Percentiles rank a stretch among this genome's conserved stretches.
phyloP scores from a whole-genome alignment of 2,797 vertebrate genomes.

The Squalus acanthias region DNA sequence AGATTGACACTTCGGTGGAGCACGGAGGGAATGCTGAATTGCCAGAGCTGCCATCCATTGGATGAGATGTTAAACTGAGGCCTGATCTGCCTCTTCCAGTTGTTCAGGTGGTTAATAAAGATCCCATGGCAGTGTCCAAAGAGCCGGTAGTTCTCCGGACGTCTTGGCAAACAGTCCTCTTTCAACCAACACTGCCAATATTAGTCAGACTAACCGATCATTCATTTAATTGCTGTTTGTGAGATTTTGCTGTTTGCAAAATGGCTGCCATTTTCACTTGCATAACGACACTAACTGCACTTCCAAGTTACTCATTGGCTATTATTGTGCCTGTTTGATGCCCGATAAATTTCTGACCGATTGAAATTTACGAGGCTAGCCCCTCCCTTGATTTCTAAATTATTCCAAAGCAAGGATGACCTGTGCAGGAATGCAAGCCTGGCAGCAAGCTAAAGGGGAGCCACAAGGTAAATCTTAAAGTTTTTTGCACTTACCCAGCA shows the following conservation, averaged over 20 bases:
- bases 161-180: neutral
- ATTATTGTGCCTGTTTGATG: neutral
- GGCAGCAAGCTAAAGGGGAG: neutral
- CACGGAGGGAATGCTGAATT: neutral
- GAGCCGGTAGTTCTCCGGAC: neutral
- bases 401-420: neutral
- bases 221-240: neutral
- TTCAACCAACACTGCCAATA: neutral
- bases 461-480: neutral
- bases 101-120: neutral
- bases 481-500: neutral
- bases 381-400: neutral
- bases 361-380: neutral
- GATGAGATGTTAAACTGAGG: neutral
- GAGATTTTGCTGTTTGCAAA: neutral
- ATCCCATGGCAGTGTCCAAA: neutral
- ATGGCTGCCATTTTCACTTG: neutral
- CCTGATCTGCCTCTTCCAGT: neutral
- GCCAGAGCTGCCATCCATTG: neutral
- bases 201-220: neutral
- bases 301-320: neutral
- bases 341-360: neutral
- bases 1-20: neutral
- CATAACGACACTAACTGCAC: no score
- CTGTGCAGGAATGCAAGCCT: neutral